Percentiles rank a stretch among this genome's conserved stretches.
These are phyloP conservation scores for Schizopygopsis malacanthus DNA, from an alignment of 2,797 vertebrate species.

Conservation along the genomic window DNA sequence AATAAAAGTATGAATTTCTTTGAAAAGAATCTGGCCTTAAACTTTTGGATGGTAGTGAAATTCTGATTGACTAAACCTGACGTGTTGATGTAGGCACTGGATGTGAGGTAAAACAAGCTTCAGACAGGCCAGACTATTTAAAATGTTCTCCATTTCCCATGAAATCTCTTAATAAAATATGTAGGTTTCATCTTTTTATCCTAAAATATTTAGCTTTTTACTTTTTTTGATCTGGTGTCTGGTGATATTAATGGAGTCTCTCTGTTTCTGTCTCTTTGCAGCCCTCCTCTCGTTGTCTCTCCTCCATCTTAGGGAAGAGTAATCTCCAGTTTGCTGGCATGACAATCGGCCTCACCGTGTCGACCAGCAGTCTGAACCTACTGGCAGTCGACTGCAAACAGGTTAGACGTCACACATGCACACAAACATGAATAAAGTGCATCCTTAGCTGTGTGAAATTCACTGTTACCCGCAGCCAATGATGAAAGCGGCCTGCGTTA, in stretches of 20 bases:
- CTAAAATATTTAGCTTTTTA: conserved; percentile 4
- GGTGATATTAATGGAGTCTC: neutral
- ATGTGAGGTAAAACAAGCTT: neutral
- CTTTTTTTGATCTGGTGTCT: conserved; percentile 1
- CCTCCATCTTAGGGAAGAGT: conserved; percentile 94
- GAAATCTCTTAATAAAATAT: conserved; percentile 10
- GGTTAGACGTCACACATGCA: conserved; percentile 73
- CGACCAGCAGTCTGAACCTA: conserved; percentile 98
- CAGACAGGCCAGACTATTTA: conserved; percentile 26
- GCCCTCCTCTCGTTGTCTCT: conserved; percentile 89
- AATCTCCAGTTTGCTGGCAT: conserved; percentile 98
- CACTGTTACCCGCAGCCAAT: neutral
- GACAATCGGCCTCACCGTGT: conserved; percentile 96
- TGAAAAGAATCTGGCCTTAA: neutral
- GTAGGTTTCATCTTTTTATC: neutral
- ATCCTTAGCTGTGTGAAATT: neutral
- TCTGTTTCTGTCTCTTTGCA: conserved; percentile 61
- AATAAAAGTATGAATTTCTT: neutral
- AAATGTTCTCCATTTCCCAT: conserved; percentile 4
- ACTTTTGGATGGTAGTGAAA: neutral
- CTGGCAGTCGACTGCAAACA: conserved; percentile 97
- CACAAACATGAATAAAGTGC: neutral
- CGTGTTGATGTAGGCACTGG: neutral
- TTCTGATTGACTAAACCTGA: neutral
- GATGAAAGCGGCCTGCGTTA: neutral